Evolutionary conservation across 2,797 vertebrate genomes (phyloP), one percentile per base, ranked within the genome.

Genomic region (Lagorchestes hirsutus): DNA sequence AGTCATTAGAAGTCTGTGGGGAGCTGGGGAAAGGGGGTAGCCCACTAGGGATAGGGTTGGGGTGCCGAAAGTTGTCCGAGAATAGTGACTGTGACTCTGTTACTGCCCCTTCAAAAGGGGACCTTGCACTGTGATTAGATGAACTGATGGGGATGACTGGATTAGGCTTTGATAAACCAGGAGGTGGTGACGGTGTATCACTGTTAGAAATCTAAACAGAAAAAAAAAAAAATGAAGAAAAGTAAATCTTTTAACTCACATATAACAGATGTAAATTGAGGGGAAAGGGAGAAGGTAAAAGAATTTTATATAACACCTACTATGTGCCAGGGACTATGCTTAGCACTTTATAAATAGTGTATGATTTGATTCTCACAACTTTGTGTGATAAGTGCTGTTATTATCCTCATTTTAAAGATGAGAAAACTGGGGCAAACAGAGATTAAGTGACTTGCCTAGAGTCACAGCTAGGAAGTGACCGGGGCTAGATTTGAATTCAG

Each of bases 31-130:
- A 99, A 58, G 99, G 99, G 96, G 99, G 99, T 96, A 99, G 99
- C 98, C 99, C 99, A 74, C 99, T 99, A 55, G 99, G 99, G 96
- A 99, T 99, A 24, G 99, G 99, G 98, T 99, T 99, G 95, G 99
- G 99, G 98, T 99, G 99, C 96, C 99, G 99, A 97, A 99, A 99
- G 98, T 99, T 99, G 99, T 99, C 99, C 98, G 99, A 99, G 98
- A 99, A 99, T 96, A 99, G 99, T 0, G 99, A 99, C 98, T 99
- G 99, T 94, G 99, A 99, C 98, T 99, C 99, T 91, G 99, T 99
- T 93, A 99, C 99, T 67, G 99, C 99, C 46, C 99, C 99, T 98
- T 99, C 99, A 54, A 99, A 99, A 95, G 99, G 99, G 2, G 99
- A 99, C 92, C 99, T 99, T 28, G 99, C 99, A 94, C 99, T 99